A percentile compares a stretch with the other conserved stretches of the same genome.
phyloP scores from a whole-genome alignment of 2,888 invertebrate genomes.

The Strigamia maritima region DNA sequence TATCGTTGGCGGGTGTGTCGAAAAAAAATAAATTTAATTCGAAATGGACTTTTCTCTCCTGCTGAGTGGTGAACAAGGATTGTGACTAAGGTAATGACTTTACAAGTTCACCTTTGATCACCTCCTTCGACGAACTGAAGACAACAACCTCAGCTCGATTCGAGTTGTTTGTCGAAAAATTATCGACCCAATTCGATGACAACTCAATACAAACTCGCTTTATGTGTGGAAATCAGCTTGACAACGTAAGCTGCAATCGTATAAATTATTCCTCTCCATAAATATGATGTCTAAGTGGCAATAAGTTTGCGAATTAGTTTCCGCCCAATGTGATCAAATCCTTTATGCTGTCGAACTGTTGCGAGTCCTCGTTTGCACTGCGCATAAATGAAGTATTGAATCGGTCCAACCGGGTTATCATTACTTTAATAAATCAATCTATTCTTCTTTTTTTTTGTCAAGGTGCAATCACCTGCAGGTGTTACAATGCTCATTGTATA shows the following conservation, averaged over 20 bases:
- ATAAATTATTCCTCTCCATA: neutral
- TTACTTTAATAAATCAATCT: slow-evolving; percentile 4
- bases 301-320: neutral
- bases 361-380: neutral
- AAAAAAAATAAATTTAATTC: slow-evolving; percentile 1
- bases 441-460: neutral
- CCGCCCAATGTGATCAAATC: neutral
- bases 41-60: slow-evolving; percentile 4
- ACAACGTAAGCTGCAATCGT: neutral
- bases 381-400: neutral
- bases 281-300: neutral
- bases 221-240: neutral
- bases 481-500: neutral
- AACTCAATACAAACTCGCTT: neutral
- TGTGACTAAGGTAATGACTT: slow-evolving; percentile 4
- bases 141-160: neutral
- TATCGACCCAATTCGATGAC: slow-evolving; percentile 4
- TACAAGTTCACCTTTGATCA: neutral
- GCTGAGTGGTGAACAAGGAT: neutral
- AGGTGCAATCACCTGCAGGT: slow-evolving; percentile 4
- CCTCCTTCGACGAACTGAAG: neutral
- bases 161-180: neutral
- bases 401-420: slow-evolving; percentile 4
- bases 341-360: neutral
- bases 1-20: neutral